Conservation (phyloP, 2,113 vertebrate species). For the Drymodes brunneopygia region DNA sequence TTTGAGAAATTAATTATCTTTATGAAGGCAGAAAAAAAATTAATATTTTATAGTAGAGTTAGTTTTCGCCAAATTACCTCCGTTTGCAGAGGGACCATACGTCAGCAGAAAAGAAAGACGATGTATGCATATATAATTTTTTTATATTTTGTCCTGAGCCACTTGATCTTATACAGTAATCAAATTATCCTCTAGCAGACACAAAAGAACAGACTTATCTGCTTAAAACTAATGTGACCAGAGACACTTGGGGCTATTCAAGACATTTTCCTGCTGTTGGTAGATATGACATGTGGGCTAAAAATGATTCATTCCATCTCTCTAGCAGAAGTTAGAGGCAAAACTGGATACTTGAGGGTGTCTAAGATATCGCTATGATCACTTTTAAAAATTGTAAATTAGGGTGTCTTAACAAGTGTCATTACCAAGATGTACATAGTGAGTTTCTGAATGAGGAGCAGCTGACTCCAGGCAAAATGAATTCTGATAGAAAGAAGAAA, state of each 20-base stretch:
- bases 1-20: background rate
- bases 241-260: background rate
- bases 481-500: background rate
- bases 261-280: background rate
- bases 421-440: background rate
- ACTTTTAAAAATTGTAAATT: background rate
- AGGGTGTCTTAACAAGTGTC: background rate
- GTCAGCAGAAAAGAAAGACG: background rate
- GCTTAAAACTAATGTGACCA: background rate
- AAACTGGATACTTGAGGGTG: background rate
- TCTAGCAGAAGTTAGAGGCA: background rate
- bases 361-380: background rate
- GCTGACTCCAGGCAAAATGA: background rate
- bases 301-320: background rate
- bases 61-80: background rate
- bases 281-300: background rate
- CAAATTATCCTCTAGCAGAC: background rate
- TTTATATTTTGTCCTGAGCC: background rate
- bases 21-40: background rate
- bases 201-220: background rate
- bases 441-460: background rate
- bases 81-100: background rate
- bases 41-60: background rate
- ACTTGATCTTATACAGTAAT: background rate
- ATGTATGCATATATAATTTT: no score